These are phyloP conservation scores for Alectoris magna DNA, from an alignment of 2,797 vertebrate genomes.

Conservation along the genomic window DNA sequence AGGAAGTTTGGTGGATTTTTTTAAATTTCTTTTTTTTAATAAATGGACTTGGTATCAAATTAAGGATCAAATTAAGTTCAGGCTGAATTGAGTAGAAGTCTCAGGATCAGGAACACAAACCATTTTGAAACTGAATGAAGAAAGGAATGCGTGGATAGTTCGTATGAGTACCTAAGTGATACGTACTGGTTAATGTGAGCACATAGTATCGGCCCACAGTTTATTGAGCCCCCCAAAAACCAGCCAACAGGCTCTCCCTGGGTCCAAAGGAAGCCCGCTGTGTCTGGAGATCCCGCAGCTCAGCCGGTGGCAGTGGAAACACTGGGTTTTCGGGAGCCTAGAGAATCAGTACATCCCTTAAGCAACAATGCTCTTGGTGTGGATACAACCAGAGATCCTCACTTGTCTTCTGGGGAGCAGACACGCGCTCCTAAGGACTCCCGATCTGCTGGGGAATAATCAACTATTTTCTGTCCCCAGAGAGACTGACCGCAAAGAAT, in stretches of 20 bases:
- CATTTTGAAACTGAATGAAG: constrained; percentile 3
- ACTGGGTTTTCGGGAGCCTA: neutral
- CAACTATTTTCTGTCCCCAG: constrained; percentile 85
- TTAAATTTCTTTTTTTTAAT: neutral
- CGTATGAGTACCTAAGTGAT: neutral
- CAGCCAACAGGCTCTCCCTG: constrained; percentile 37
- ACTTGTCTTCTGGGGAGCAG: neutral
- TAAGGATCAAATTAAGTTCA: constrained; percentile 37
- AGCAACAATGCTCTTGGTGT: neutral
- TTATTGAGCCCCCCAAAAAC: neutral
- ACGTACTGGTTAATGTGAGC: no score
- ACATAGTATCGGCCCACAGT: neutral
- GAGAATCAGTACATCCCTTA: neutral
- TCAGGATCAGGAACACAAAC: constrained; percentile 8
- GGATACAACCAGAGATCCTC: neutral
- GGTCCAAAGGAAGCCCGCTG: constrained; percentile 52
- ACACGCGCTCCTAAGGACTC: constrained; percentile 51
- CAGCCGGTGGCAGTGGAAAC: neutral
- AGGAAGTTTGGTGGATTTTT: neutral
- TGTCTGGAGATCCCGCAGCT: neutral
- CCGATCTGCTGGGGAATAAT: constrained; percentile 83
- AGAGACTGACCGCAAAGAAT: constrained; percentile 83
- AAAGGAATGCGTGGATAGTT: neutral
- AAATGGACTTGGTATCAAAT: constrained; percentile 35
- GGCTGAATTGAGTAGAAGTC: constrained; percentile 17